A percentile compares a stretch with the other conserved stretches of the same genome.
Conservation (phyloP, 2,888 invertebrate genomes). For the Mythimna ferrago region DNA sequence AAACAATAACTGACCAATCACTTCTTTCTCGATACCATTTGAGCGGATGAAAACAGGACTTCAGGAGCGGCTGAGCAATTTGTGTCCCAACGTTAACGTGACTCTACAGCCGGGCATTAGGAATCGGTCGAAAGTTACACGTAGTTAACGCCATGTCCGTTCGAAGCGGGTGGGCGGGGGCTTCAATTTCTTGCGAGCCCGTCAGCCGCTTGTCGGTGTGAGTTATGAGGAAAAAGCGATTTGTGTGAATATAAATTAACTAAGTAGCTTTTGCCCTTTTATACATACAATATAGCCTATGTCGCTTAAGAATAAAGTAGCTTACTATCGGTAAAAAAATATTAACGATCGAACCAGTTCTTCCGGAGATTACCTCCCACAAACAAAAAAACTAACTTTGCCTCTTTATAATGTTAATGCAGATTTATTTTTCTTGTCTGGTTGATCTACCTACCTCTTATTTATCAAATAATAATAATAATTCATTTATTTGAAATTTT, state of each 20-base stretch:
- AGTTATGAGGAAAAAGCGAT: slow-evolving; percentile 47
- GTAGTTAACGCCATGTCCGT: slow-evolving; percentile 76
- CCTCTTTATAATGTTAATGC: no score
- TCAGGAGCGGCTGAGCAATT: slow-evolving; percentile 35
- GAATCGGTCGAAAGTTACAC: slow-evolving; percentile 68
- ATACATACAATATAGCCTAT: no score
- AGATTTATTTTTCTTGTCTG: no score
- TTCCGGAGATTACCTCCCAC: no score
- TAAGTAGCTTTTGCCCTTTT: no score
- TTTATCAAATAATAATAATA: no score
- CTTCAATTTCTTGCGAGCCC: slow-evolving; percentile 78
- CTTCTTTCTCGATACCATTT: slow-evolving; percentile 4
- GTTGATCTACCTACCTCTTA: no score
- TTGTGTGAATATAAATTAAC: background rate
- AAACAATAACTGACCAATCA: background rate
- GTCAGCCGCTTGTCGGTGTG: slow-evolving; percentile 56
- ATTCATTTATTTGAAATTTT: no score
- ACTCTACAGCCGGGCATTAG: slow-evolving; percentile 43
- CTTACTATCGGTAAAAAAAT: no score
- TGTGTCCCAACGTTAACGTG: slow-evolving; percentile 31
- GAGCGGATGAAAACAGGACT: slow-evolving; percentile 9
- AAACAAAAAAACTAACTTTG: no score
- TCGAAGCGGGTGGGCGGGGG: slow-evolving; percentile 71
- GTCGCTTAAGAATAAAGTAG: no score
- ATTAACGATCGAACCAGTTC: no score